Percentiles rank a stretch among this genome's conserved stretches.
Evolutionary conservation across 2,113 vertebrate species (phyloP).

Genomic region (Zosterops borbonicus): DNA sequence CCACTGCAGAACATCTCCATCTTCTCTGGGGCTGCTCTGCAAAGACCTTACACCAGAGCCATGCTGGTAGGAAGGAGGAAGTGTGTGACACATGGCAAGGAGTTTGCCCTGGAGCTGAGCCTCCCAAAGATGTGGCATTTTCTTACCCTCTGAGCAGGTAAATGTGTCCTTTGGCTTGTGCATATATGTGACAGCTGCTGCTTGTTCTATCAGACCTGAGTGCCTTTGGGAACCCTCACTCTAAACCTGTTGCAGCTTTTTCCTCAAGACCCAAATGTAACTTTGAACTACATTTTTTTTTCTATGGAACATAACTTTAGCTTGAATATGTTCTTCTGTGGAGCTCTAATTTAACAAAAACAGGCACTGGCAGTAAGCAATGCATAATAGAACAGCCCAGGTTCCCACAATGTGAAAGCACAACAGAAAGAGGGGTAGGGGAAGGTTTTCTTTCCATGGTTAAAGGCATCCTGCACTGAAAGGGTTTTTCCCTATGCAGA

Average conservation of each 20-base stretch:
- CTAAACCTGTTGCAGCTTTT: background rate
- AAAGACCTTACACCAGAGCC: background rate
- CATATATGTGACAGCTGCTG: background rate
- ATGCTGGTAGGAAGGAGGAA: background rate
- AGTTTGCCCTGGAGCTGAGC: background rate
- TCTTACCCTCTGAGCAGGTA: background rate
- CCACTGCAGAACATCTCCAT: accelerated
- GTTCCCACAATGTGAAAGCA: background rate
- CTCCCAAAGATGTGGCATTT: background rate
- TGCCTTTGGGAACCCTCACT: background rate
- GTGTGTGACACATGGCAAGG: background rate
- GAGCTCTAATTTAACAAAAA: background rate
- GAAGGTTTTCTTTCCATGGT: background rate
- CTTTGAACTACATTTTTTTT: background rate
- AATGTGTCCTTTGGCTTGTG: background rate
- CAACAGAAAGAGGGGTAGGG: background rate
- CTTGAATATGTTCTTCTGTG: background rate
- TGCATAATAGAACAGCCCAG: background rate
- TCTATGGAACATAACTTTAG: background rate
- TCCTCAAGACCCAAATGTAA: background rate
- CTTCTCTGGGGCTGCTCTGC: background rate
- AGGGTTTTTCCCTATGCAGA: background rate
- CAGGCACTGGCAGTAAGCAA: background rate
- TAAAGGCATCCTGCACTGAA: background rate
- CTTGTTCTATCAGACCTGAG: background rate